phyloP scores from a whole-genome alignment of 1,140 invertebrate genomes.

The Cotesia glomerata region DNA sequence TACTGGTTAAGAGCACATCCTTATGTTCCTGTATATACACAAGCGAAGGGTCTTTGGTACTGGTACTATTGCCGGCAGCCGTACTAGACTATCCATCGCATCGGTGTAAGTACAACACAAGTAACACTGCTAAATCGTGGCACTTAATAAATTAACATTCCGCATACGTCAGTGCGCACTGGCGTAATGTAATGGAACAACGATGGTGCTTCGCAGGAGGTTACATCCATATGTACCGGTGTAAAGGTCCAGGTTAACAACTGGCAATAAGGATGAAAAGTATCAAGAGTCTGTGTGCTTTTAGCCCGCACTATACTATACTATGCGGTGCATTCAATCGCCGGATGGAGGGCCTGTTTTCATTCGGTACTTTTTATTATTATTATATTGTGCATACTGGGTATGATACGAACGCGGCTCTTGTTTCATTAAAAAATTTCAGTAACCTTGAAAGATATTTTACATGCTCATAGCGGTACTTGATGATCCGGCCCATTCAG shows the following conservation, averaged over 20 bases:
- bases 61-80: no score
- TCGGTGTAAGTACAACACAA: no score
- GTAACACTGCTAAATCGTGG: conserved; percentile 4
- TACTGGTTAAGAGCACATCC: conserved; percentile 4
- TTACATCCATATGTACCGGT: conserved; percentile 17
- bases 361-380: no score
- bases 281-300: no score
- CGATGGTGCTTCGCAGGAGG: conserved; percentile 10
- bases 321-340: not conserved
- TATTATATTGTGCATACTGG: no score
- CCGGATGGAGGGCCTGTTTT: not conserved
- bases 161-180: conserved; percentile 16
- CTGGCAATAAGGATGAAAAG: conserved; percentile 12
- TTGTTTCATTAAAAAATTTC: not conserved
- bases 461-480: not conserved
- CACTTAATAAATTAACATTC: conserved; percentile 26
- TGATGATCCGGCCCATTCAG: not conserved
- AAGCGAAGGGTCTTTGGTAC: not conserved
- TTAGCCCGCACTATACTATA: not conserved
- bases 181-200: conserved; percentile 5
- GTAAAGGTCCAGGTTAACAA: conserved; percentile 25
- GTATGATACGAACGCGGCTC: not conserved
- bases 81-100: no score
- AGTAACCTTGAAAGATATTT: conserved; percentile 2
- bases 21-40: not conserved